These are phyloP conservation scores for Lepidurus couesii DNA, from an alignment of 1,140 invertebrate genomes.

Conservation along the genomic window DNA sequence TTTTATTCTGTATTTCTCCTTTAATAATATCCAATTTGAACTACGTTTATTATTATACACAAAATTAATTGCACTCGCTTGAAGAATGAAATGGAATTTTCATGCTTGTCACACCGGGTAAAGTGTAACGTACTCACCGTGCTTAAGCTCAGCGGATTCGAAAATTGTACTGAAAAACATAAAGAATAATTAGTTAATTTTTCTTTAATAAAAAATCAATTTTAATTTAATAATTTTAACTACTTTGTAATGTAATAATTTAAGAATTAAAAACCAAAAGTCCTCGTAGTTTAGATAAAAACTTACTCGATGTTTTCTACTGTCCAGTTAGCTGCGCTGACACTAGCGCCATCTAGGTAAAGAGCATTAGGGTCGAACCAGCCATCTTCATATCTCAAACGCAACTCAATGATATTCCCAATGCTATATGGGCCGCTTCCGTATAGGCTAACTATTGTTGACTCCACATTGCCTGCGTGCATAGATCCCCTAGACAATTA, in stretches of 20 bases:
- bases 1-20: too few species aligned
- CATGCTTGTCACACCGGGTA: neutral
- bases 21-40: too few species aligned
- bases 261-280: too few species aligned
- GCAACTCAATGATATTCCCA: conserved; percentile 27
- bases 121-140: neutral
- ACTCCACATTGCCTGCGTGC: conserved; percentile 6
- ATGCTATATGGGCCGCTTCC: conserved; percentile 27
- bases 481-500: conserved; percentile 22
- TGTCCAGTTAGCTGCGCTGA: conserved; percentile 26
- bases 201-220: too few species aligned
- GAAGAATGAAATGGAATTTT: neutral
- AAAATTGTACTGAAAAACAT: neutral
- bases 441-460: conserved; percentile 5
- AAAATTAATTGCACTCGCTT: neutral
- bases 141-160: neutral
- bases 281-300: neutral
- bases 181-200: too few species aligned
- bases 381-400: conserved; percentile 25
- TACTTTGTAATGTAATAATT: too few species aligned
- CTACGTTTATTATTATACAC: too few species aligned
- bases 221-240: too few species aligned
- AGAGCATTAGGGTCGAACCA: conserved; percentile 19
- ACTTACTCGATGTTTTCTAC: conserved; percentile 28
- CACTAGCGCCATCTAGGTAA: conserved; percentile 23